These are phyloP conservation scores for Phyllotreta striolata DNA, from an alignment of 2,888 invertebrate species.

Conservation along the genomic window DNA sequence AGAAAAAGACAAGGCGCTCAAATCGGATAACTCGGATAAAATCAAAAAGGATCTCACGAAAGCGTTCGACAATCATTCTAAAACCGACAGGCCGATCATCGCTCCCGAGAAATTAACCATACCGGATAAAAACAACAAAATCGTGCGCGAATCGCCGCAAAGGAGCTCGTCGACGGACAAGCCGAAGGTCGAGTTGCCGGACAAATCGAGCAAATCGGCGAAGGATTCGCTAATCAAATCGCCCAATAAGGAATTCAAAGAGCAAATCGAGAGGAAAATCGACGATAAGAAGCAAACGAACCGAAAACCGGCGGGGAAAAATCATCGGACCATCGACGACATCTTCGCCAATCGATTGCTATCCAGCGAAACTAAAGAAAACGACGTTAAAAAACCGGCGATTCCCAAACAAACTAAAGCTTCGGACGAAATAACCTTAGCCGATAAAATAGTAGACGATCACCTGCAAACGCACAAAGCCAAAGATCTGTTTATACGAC, in stretches of 20 bases:
- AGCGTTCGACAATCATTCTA: conserved; percentile 46
- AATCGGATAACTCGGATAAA: conserved; percentile 55
- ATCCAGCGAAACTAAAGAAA: conserved; percentile 48
- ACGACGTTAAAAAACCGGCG: conserved; percentile 42
- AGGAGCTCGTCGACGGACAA: background rate
- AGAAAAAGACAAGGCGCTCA: conserved; percentile 59
- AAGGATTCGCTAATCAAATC: conserved; percentile 43
- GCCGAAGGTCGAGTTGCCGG: conserved; percentile 17
- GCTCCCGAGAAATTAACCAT: conserved; percentile 43
- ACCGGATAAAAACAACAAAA: conserved; percentile 33
- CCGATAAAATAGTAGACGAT: conserved; percentile 56
- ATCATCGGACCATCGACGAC: conserved; percentile 48
- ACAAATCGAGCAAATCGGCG: conserved; percentile 30
- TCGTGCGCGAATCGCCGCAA: background rate
- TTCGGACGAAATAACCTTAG: conserved; percentile 49
- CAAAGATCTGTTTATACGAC: conserved; percentile 42
- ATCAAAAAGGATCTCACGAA: conserved; percentile 42
- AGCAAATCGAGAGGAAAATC: conserved; percentile 43
- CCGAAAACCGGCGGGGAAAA: conserved; percentile 41
- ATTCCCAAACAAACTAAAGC: conserved; percentile 42
- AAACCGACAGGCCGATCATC: conserved; percentile 41
- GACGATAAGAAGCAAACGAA: conserved; percentile 35
- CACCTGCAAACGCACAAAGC: conserved; percentile 49
- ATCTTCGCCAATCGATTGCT: conserved; percentile 47
- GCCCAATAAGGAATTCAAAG: conserved; percentile 48